Percentiles rank a stretch among this genome's conserved stretches.
phyloP scores from a whole-genome alignment of 2,888 invertebrate species.

The Metallyticus violacea region DNA sequence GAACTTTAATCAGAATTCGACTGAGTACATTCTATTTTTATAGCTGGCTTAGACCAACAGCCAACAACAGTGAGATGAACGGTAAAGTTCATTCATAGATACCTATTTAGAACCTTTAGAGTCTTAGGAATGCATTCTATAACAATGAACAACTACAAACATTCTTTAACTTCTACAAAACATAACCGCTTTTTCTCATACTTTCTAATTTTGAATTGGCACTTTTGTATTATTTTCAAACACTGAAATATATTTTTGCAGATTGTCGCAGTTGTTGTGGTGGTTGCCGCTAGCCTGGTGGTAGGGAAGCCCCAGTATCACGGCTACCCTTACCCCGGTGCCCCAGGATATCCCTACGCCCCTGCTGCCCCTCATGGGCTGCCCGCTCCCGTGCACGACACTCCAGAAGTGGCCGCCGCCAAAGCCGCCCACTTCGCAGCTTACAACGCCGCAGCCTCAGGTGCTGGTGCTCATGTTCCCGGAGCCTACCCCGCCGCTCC shows the following conservation, averaged over 20 bases:
- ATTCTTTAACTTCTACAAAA: too few relatives aligned
- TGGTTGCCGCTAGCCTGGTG: background rate
- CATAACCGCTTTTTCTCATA: too few relatives aligned
- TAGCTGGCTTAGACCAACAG: too few relatives aligned
- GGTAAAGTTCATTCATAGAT: too few relatives aligned
- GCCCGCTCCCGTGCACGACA: constrained; percentile 36
- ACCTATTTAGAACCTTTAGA: too few relatives aligned
- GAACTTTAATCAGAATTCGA: too few relatives aligned
- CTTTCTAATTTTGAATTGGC: too few relatives aligned
- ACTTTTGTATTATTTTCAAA: too few relatives aligned
- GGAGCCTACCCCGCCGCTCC: background rate
- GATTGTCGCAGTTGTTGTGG: background rate
- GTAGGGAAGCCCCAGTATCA: background rate
- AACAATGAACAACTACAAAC: too few relatives aligned
- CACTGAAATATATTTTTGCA: background rate
- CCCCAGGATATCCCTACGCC: background rate
- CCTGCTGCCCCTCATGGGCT: background rate
- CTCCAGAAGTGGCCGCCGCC: constrained; percentile 39
- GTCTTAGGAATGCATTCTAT: too few relatives aligned
- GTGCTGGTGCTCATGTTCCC: background rate
- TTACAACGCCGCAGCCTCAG: constrained; percentile 33
- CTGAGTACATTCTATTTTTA: too few relatives aligned
- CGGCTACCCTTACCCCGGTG: background rate
- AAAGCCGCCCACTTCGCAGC: constrained; percentile 36
- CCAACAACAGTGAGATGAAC: too few relatives aligned